A percentile compares a stretch with the other conserved stretches of the same genome.
Evolutionary conservation across 2,888 invertebrate genomes (phyloP).

Genomic region (Philereme transversata): DNA sequence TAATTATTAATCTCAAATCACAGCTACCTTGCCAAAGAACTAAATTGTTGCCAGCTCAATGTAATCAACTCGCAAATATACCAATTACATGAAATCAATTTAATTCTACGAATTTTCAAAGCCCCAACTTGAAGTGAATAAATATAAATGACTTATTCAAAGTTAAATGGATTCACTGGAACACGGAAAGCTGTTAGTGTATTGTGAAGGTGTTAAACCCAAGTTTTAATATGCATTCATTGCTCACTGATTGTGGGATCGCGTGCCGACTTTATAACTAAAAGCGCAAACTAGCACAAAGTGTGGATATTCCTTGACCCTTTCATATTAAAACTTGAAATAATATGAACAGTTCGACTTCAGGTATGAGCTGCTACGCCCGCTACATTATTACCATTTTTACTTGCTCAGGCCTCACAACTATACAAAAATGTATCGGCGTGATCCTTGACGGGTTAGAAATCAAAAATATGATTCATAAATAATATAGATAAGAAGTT

Average conservation of each 20-base stretch:
- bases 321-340: neutral
- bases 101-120: constrained; percentile 4
- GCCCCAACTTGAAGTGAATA: constrained; percentile 41
- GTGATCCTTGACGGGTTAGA: no score
- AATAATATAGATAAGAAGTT: no score
- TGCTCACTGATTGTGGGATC: constrained; percentile 68
- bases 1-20: no score
- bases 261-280: constrained; percentile 76
- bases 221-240: constrained; percentile 71
- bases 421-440: no score
- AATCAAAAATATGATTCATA: no score
- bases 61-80: neutral
- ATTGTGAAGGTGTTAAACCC: constrained; percentile 72
- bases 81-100: neutral
- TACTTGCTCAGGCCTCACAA: no score
- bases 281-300: constrained; percentile 60
- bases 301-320: constrained; percentile 50
- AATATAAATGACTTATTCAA: constrained; percentile 49
- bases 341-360: no score
- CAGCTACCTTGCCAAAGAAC: no score
- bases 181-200: constrained; percentile 54
- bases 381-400: no score
- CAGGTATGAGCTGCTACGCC: no score
- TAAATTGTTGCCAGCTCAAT: no score
- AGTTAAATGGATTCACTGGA: constrained; percentile 48